Conservation (phyloP, 1,140 invertebrate species). For the Drosophila kanapiae region DNA sequence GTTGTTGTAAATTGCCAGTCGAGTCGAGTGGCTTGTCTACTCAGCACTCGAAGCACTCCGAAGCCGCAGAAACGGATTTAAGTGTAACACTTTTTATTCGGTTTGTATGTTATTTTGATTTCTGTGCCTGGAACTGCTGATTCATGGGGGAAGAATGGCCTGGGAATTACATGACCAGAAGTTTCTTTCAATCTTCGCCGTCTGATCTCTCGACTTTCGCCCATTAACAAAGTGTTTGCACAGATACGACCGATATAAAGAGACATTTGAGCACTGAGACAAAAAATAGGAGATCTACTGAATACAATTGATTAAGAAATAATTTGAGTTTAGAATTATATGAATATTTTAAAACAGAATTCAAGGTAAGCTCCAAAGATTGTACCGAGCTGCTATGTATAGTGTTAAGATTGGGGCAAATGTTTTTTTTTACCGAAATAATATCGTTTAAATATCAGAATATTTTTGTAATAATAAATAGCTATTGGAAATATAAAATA, state of each 20-base stretch:
- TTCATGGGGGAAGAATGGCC: constrained; percentile 57
- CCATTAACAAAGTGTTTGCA: constrained; percentile 37
- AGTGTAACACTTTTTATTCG: constrained; percentile 56
- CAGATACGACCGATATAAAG: constrained; percentile 20
- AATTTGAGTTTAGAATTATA: background rate
- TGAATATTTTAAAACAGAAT: background rate
- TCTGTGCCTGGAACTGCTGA: constrained; percentile 47
- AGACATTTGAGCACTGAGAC: background rate
- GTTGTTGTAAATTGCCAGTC: constrained; percentile 25
- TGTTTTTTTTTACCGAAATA: background rate
- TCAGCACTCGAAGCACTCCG: constrained; percentile 20
- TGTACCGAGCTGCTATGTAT: background rate
- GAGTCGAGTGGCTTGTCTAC: constrained; percentile 37
- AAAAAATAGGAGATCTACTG: background rate
- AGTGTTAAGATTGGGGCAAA: background rate
- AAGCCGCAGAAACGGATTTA: constrained; percentile 46
- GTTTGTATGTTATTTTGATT: constrained; percentile 37
- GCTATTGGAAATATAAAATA: too few relatives aligned
- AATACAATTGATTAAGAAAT: background rate
- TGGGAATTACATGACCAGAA: constrained; percentile 63
- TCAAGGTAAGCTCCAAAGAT: too few relatives aligned
- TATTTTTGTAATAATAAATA: too few relatives aligned
- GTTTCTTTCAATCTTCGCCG: constrained; percentile 41
- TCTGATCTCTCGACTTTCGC: constrained; percentile 36
- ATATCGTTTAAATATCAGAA: background rate